phyloP scores from a whole-genome alignment of 2,888 invertebrate genomes.

The Cosmorhoe ocellata region DNA sequence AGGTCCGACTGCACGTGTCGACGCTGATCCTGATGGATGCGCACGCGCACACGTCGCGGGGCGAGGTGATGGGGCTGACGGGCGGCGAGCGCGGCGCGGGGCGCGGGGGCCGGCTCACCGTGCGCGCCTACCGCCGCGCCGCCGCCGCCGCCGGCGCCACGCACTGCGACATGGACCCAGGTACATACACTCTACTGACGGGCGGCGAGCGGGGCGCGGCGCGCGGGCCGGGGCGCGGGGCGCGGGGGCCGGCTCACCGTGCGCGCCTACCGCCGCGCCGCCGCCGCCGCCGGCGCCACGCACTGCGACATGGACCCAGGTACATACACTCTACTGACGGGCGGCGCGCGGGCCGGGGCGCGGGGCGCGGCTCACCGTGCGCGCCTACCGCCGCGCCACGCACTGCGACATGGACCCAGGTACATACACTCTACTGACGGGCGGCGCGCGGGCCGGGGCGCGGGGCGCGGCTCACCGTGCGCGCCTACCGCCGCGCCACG shows the following conservation, averaged over 20 bases:
- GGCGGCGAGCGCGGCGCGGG: conserved; percentile 75
- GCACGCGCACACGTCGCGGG: conserved; percentile 86
- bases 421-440: too few relatives aligned
- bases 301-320: conserved; percentile 90
- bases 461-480: conserved; percentile 42
- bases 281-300: conserved; percentile 84
- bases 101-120: conserved; percentile 39
- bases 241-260: conserved; percentile 35
- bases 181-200: too few relatives aligned
- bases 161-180: conserved; percentile 90
- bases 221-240: conserved; percentile 52
- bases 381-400: conserved; percentile 83
- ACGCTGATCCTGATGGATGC: conserved; percentile 86
- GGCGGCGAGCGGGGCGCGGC: conserved; percentile 73
- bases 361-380: conserved; percentile 40
- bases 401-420: conserved; percentile 90
- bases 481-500: conserved; percentile 84
- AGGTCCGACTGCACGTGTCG: conserved; percentile 81
- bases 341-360: conserved; percentile 73
- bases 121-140: conserved; percentile 82
- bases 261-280: conserved; percentile 82
- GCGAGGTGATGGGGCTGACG: conserved; percentile 89
- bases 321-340: conserved; percentile 71
- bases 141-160: conserved; percentile 84
- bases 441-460: too few relatives aligned